phyloP scores from a whole-genome alignment of 1,140 invertebrate species.

The Bombus picipes region DNA sequence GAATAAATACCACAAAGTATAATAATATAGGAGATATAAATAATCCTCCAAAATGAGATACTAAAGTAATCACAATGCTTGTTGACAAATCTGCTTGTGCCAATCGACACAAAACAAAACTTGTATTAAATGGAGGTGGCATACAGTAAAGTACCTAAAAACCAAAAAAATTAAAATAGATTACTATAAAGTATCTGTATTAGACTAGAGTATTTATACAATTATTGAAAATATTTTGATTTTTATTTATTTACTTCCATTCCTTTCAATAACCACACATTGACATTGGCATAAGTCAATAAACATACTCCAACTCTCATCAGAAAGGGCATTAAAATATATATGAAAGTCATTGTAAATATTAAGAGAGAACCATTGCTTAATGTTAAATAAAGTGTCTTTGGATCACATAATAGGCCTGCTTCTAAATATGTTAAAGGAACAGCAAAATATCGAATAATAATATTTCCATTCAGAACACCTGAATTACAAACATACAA shows the following conservation, averaged over 20 bases:
- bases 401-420: constrained; percentile 73
- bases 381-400: constrained; percentile 72
- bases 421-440: constrained; percentile 79
- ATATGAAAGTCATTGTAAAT: constrained; percentile 77
- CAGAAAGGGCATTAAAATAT: constrained; percentile 76
- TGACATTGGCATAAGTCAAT: constrained; percentile 71
- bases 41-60: constrained; percentile 78
- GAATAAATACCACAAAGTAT: constrained; percentile 75
- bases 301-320: constrained; percentile 73
- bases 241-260: constrained; percentile 75
- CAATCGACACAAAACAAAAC: constrained; percentile 76
- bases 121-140: constrained; percentile 80
- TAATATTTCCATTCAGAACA: constrained; percentile 75
- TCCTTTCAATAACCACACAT: constrained; percentile 79
- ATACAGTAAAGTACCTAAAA: constrained; percentile 80
- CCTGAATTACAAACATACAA: constrained; percentile 65
- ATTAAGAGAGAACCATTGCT: constrained; percentile 73
- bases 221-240: not conserved
- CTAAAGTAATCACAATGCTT: constrained; percentile 77
- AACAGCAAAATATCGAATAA: constrained; percentile 78
- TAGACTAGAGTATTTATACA: not conserved
- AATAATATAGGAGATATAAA: constrained; percentile 78
- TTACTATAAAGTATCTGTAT: not conserved
- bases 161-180: not conserved
- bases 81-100: constrained; percentile 78